Evolutionary conservation across 2,797 vertebrate species (phyloP), one percentile per base, ranked within the genome.

Genomic region (Clarias laeviceps): DNA sequence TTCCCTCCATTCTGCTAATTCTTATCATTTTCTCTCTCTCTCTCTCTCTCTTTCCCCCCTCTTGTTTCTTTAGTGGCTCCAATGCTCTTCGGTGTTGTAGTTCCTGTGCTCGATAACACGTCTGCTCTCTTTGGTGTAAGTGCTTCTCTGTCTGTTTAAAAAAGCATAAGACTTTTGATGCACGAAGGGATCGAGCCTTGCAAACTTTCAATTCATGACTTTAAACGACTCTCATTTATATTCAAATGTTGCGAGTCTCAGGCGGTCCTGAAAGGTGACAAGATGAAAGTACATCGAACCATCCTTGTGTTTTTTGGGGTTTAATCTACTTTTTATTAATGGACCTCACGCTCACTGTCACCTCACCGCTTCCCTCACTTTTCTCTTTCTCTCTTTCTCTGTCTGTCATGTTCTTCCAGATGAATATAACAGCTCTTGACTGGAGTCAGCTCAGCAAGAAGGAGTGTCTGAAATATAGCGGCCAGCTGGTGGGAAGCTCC

Each of bases 361-460:
- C 61, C n/a, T 24, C 88, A 24, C 84, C 70, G 82, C 65, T 84
- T 89, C 86, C 88, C 70, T 82, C 6, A 18, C 37, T 93, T 89
- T 85, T 84, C 5, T 85, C 54, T 76, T 91, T 93, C 94, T 95
- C 90, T 92, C 92, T 92, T 88, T 86, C 92, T 73, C 5, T 65
- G 57, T 80, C 56, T 80, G 37, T 22, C n/a, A 0, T 65, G 15
- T 68, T 54, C 34, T 87, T 94, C 92, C 92, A 97, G 96, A 94
- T 97, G 93, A 98, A 99, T 95, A 90, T 97, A 87, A 97, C 98
- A 99, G 97, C 94, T 86, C 93, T 99, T 93, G 98, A 99, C 94
- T 99, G 98, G 98, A 98, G 94, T 61, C 96, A 98, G 94, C 95
- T 99, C 89, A 97, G 98, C 88, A 99, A 97, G 95, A 97, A 97